Conservation (phyloP, 2,113 vertebrate genomes). For the Eulemur rufifrons region DNA sequence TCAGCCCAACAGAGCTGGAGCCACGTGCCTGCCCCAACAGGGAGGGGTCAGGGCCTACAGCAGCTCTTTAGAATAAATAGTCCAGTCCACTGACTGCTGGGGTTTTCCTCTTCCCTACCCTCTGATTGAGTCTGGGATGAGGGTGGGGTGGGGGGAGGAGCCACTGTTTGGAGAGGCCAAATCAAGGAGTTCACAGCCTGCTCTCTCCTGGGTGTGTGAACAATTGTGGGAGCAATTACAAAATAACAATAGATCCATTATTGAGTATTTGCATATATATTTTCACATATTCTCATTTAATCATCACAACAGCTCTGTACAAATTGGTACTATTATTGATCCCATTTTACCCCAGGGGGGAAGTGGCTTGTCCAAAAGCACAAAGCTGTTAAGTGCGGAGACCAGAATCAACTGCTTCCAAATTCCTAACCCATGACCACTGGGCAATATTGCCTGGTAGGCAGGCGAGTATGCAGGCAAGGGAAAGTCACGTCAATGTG, state of each 20-base stretch:
- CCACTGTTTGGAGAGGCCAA: neutral
- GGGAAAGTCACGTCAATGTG: neutral
- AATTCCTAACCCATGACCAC: neutral
- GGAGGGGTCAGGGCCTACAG: slow-evolving; percentile 36
- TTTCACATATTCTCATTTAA: slow-evolving; percentile 26
- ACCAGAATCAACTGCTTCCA: neutral
- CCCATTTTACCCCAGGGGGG: neutral
- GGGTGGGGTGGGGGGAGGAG: neutral
- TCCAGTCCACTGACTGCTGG: neutral
- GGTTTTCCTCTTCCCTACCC: neutral
- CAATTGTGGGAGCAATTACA: slow-evolving; percentile 37
- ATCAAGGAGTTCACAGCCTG: neutral
- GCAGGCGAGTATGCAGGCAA: neutral
- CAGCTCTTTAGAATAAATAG: neutral
- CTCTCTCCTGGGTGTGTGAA: neutral
- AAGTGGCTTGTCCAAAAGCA: neutral
- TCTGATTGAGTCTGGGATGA: neutral
- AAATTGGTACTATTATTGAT: neutral
- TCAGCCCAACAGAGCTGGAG: neutral
- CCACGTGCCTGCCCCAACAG: neutral
- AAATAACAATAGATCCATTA: neutral
- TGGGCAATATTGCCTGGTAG: neutral
- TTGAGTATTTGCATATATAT: slow-evolving; percentile 13
- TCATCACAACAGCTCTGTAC: neutral
- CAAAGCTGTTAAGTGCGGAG: neutral